Conservation (phyloP, 92 coral and sea anemone genomes). For the Hydrozoanthus gracilis region DNA sequence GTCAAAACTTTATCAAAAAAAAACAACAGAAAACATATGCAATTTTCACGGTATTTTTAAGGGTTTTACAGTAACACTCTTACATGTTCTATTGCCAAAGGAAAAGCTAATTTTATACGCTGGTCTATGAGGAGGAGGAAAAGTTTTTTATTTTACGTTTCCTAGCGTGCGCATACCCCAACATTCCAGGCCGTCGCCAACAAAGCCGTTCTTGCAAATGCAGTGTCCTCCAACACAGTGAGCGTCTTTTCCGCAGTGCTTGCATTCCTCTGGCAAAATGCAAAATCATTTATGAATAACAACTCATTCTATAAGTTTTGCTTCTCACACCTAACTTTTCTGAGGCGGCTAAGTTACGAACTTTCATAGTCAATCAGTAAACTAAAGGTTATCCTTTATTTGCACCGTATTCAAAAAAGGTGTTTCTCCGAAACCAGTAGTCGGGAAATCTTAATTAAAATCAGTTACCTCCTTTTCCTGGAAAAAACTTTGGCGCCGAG, state of each 20-base stretch:
- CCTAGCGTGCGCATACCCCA: constrained; percentile 68
- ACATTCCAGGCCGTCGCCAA: constrained; percentile 95
- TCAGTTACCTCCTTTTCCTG: constrained; percentile 89
- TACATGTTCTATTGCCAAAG: too few relatives aligned
- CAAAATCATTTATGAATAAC: neutral
- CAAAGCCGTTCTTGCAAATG: constrained; percentile 89
- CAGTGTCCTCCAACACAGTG: constrained; percentile 98
- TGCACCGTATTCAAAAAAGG: neutral
- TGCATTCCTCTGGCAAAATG: constrained; percentile 75
- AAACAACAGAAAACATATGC: too few relatives aligned
- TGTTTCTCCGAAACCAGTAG: neutral
- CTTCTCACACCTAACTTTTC: too few relatives aligned
- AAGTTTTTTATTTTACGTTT: too few relatives aligned
- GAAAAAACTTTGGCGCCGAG: constrained; percentile 96
- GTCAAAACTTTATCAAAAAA: too few relatives aligned
- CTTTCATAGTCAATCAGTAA: too few relatives aligned
- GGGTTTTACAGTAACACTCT: too few relatives aligned
- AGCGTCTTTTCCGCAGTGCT: constrained; percentile 86
- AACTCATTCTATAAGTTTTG: neutral
- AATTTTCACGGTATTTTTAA: too few relatives aligned
- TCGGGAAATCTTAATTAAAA: neutral
- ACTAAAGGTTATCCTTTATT: too few relatives aligned
- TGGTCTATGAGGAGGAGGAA: too few relatives aligned
- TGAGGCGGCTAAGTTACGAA: too few relatives aligned
- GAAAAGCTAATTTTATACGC: too few relatives aligned